A percentile compares a stretch with the other conserved stretches of the same genome.
phyloP scores from a whole-genome alignment of 2,797 vertebrate genomes.

The Tragopan temminckii region DNA sequence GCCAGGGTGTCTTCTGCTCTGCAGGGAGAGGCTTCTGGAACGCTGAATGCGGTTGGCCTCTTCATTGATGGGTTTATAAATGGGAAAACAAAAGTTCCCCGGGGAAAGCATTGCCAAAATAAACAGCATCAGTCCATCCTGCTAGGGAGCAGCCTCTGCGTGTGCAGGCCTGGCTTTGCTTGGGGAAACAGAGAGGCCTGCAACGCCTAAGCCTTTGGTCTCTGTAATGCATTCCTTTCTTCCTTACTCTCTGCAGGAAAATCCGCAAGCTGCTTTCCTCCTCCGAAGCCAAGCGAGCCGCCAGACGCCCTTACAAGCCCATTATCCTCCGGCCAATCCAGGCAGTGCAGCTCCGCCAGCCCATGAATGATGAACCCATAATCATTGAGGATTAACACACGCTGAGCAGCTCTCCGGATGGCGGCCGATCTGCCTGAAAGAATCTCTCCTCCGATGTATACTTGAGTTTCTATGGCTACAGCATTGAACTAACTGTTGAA shows the following conservation, averaged over 20 bases:
- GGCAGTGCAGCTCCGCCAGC: conserved; percentile 82
- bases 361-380: conserved; percentile 86
- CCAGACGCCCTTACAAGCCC: conserved; percentile 82
- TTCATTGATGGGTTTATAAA: not conserved
- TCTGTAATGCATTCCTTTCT: conserved; percentile 6
- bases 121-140: not conserved
- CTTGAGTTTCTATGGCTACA: conserved; percentile 71
- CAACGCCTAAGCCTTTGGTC: not conserved
- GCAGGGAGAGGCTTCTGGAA: not conserved
- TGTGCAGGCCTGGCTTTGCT: not conserved
- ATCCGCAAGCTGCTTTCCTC: conserved; percentile 87
- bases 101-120: not conserved
- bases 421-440: not conserved
- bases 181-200: accelerated
- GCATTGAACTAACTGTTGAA: conserved; percentile 60
- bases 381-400: conserved; percentile 83
- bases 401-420: not conserved
- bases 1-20: not conserved
- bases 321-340: conserved; percentile 84
- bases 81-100: not conserved
- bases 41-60: not conserved
- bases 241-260: conserved; percentile 76
- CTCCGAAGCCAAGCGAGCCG: conserved; percentile 85
- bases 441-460: conserved; percentile 38
- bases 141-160: accelerated